Conservation (phyloP, 1,140 invertebrate species). For the Leptinotarsa lineolata region DNA sequence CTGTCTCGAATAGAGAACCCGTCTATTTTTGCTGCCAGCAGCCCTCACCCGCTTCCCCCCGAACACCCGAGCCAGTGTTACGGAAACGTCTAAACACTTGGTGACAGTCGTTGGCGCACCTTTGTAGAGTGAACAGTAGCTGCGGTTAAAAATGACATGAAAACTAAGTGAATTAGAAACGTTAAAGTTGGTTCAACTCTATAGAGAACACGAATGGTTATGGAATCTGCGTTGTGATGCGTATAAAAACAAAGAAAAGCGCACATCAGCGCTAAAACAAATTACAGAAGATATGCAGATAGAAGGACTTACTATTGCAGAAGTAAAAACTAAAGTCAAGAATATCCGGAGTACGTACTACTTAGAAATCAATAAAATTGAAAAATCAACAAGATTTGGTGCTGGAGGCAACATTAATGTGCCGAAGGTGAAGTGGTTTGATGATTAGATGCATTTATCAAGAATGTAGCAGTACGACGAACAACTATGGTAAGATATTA, state of each 20-base stretch:
- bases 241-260: background rate
- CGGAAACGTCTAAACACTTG: slow-evolving; percentile 36
- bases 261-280: background rate
- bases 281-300: background rate
- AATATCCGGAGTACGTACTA: background rate
- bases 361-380: background rate
- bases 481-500: slow-evolving; percentile 9
- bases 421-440: background rate
- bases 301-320: background rate
- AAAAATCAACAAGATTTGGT: background rate
- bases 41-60: too few species aligned
- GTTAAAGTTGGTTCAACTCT: background rate
- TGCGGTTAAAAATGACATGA: background rate
- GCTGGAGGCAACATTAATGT: background rate
- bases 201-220: background rate
- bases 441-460: background rate
- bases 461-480: background rate
- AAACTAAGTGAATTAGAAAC: background rate
- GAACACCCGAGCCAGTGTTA: background rate
- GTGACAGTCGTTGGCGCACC: slow-evolving; percentile 50
- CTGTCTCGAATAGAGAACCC: background rate
- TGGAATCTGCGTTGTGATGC: background rate
- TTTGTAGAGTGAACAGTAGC: slow-evolving; percentile 47
- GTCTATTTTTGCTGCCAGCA: too few species aligned
- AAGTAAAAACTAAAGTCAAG: background rate